phyloP scores from a whole-genome alignment of 2,888 invertebrate species.

The Melangyna quadrimaculata region DNA sequence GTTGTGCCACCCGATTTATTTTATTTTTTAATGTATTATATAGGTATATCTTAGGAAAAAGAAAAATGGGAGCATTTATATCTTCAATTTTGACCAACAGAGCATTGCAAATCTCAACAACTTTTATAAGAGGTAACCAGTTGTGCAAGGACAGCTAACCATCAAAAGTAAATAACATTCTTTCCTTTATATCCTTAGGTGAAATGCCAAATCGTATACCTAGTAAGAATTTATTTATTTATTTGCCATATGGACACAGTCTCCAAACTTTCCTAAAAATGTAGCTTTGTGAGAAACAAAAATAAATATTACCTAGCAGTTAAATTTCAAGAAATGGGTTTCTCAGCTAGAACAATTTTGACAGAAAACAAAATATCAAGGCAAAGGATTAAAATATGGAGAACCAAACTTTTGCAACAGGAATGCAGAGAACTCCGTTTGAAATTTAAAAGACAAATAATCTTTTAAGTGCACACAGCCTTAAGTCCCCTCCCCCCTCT shows the following conservation, averaged over 20 bases:
- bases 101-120: too few species aligned
- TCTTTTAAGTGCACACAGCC: slow-evolving; percentile 27
- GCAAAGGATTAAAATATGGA: neutral
- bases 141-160: too few species aligned
- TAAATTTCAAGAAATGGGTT: neutral
- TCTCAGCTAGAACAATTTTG: neutral
- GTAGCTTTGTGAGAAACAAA: neutral
- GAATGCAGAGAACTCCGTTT: neutral
- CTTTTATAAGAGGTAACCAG: too few species aligned
- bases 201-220: neutral
- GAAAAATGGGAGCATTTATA: too few species aligned
- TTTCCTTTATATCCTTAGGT: too few species aligned
- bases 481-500: slow-evolving; percentile 1
- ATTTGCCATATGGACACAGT: neutral
- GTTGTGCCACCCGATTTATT: too few species aligned
- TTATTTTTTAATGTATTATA: too few species aligned
- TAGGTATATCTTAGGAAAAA: too few species aligned
- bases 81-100: too few species aligned
- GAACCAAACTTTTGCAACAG: neutral
- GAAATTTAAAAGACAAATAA: slow-evolving; percentile 6
- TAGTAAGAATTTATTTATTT: neutral
- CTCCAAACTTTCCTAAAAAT: neutral
- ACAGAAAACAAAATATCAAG: neutral
- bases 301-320: neutral
- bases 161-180: too few species aligned